These are phyloP conservation scores for Harpalus rubripes DNA, from an alignment of 2,888 invertebrate species.

Conservation along the genomic window DNA sequence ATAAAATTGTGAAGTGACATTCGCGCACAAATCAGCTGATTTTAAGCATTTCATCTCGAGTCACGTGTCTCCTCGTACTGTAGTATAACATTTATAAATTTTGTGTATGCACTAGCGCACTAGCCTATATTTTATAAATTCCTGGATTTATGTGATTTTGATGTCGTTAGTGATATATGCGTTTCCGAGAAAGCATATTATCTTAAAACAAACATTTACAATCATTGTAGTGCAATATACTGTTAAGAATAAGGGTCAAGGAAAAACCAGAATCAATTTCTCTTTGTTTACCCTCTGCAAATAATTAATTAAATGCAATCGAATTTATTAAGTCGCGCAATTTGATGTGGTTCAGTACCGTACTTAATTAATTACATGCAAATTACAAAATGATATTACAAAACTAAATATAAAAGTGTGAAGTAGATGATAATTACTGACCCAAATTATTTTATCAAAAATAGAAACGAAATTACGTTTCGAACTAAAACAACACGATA, in stretches of 20 bases:
- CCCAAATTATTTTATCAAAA: not conserved
- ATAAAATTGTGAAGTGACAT: too few relatives aligned
- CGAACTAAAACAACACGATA: not conserved
- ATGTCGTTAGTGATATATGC: not conserved
- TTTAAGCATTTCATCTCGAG: too few relatives aligned
- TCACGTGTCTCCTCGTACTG: too few relatives aligned
- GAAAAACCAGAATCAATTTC: slow-evolving; percentile 28
- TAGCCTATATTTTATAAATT: too few relatives aligned
- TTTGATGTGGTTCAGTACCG: not conserved
- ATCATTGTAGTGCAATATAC: slow-evolving; percentile 8
- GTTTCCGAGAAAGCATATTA: slow-evolving; percentile 8
- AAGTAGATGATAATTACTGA: not conserved
- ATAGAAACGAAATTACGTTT: not conserved
- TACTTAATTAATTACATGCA: not conserved
- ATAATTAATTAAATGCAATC: slow-evolving; percentile 14
- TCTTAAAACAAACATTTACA: slow-evolving; percentile 20
- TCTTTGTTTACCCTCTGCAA: slow-evolving; percentile 4
- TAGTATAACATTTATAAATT: too few relatives aligned
- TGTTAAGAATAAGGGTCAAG: slow-evolving; percentile 25
- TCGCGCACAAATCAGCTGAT: too few relatives aligned
- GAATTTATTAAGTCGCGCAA: not conserved
- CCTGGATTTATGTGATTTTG: not conserved
- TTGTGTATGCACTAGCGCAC: too few relatives aligned
- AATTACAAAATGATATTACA: not conserved
- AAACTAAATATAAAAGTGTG: not conserved